Evolutionary conservation across 1,140 invertebrate genomes (phyloP), one percentile per base, ranked within the genome.

Genomic region (Halictus rubicundus): DNA sequence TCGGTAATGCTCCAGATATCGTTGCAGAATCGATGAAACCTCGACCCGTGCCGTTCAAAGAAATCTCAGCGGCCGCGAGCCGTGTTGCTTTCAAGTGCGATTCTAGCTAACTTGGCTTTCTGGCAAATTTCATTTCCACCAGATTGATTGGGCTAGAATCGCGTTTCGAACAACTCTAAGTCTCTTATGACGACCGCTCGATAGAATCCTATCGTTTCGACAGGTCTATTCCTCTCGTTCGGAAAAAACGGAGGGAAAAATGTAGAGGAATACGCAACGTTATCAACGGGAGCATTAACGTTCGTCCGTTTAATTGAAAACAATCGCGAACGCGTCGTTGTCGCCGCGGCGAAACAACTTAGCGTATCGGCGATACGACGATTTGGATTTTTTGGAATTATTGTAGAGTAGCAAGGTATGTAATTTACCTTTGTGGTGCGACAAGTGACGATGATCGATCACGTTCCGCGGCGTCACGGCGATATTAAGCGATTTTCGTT

Each of bases 311-410:
- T n/a, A 19, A 14, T 23, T 21, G 23, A 32, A 57, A 54, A 42
- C 61, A 5, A 78, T 72, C 69, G 14, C 19, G 14, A 54, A 37
- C 32, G 60, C 23, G 57, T 46, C 46, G 59, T 78, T 78, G 72
- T 64, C 75, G 27, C 19, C 16, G 19, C 21, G 10, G 27, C 27
- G 16, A 70, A 74, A 66, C 71, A 74, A 19, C 25, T 6, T n/a
- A 46, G 21, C 54, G 49, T 42, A 32, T 57, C 63, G 12, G n/a
- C 12, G 19, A 32, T 32, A 32, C 32, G 32, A 32, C 32, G 32
- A 2, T 16, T 5, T 16, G 49, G 49, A 25, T 68, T 59, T 21
- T 0, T 61, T 61, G 0, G 14, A 52, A 52, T 52, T 52, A 52
- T 52, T 52, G 4, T 52, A 52, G 10, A 12, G 10, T 14, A 52